phyloP scores from a whole-genome alignment of 1,140 invertebrate genomes.

The Lepidurus packardi region DNA sequence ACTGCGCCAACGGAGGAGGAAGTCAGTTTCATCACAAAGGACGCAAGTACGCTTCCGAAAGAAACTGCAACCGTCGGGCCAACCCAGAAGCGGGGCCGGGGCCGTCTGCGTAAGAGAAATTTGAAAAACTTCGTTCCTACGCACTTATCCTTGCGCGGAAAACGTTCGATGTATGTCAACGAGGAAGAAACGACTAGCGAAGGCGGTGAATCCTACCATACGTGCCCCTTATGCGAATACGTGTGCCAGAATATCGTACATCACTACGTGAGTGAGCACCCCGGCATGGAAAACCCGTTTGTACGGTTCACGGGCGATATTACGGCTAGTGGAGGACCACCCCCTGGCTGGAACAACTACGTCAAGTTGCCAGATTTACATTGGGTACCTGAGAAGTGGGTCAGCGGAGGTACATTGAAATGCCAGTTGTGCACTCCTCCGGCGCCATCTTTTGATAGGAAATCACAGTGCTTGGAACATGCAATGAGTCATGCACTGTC shows the following conservation, averaged over 20 bases:
- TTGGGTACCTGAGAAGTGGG: constrained; percentile 38
- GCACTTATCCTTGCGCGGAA: constrained; percentile 32
- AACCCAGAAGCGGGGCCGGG: neutral
- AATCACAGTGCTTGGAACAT: constrained; percentile 38
- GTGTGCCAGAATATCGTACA: constrained; percentile 56
- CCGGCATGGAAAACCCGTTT: constrained; percentile 54
- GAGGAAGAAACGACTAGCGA: constrained; percentile 25
- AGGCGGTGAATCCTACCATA: constrained; percentile 40
- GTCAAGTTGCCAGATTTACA: constrained; percentile 33
- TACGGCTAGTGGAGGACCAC: constrained; percentile 30
- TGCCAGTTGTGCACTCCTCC: constrained; percentile 38
- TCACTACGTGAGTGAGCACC: constrained; percentile 59
- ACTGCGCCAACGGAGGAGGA: neutral
- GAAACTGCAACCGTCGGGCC: neutral
- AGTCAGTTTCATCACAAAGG: neutral
- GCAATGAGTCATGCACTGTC: constrained; percentile 37
- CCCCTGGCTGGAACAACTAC: constrained; percentile 4
- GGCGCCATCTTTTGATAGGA: neutral
- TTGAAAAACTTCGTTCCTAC: constrained; percentile 28
- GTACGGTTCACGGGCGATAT: constrained; percentile 26
- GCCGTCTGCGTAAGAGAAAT: constrained; percentile 17
- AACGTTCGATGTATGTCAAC: constrained; percentile 33
- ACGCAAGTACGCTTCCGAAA: neutral
- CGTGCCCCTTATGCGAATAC: constrained; percentile 55
- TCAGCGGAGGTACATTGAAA: constrained; percentile 36